Percentiles rank a stretch among this genome's conserved stretches.
Evolutionary conservation across 2,113 vertebrate genomes (phyloP).

Genomic region (Morone saxatilis): DNA sequence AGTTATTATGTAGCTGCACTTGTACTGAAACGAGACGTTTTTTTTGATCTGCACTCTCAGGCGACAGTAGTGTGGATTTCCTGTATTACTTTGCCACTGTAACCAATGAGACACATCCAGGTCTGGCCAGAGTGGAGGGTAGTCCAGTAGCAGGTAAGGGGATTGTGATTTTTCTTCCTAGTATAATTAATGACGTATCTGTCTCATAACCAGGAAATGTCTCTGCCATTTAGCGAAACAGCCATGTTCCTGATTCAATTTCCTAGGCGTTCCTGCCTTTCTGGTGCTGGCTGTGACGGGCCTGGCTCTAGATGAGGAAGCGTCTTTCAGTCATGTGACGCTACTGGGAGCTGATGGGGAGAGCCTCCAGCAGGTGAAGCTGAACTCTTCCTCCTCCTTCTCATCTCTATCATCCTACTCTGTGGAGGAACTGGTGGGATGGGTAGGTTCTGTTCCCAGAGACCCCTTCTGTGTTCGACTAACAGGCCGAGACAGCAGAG

Average conservation of each 20-base stretch:
- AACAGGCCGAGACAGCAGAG: conserved; percentile 75
- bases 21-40: neutral
- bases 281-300: conserved; percentile 82
- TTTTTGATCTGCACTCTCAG: conserved; percentile 67
- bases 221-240: neutral
- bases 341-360: conserved; percentile 79
- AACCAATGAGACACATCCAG: conserved; percentile 87
- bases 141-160: conserved; percentile 87
- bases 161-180: neutral
- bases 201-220: neutral
- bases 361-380: conserved; percentile 70
- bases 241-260: neutral
- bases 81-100: conserved; percentile 89
- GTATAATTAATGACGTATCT: neutral
- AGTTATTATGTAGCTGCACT: neutral
- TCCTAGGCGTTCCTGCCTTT: conserved; percentile 76
- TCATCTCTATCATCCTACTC: conserved; percentile 31
- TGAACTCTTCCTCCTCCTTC: conserved; percentile 72
- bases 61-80: conserved; percentile 88
- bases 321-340: conserved; percentile 79
- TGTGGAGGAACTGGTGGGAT: conserved; percentile 79
- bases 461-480: conserved; percentile 79
- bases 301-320: conserved; percentile 58
- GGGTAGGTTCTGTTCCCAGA: conserved; percentile 77
- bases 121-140: conserved; percentile 85